Evolutionary conservation across 2,888 invertebrate genomes (phyloP), one percentile per base, ranked within the genome.

Genomic region (Xanthia togata): DNA sequence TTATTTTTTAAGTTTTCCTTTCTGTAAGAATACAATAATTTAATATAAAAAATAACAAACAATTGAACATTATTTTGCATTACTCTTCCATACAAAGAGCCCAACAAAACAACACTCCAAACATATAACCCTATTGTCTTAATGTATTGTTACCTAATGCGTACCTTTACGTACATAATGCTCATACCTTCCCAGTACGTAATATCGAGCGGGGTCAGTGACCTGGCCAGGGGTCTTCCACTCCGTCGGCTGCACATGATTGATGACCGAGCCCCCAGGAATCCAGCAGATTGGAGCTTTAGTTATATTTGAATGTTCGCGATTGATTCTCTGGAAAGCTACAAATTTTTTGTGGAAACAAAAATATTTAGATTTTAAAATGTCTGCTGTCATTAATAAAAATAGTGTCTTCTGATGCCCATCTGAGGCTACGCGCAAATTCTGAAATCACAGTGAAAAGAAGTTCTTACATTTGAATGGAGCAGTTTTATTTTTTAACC

Each of bases 171-270:
- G 17, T 60, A 41, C 68, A 60, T 60, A 62, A 69, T 47, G 44
- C 64, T 59, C 55, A 47, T 23, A 55, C 47, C 17, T 44, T n/a
- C 35, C n/a, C 11, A 14, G 67, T 81, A 82, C 41, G 79, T 62
- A 38, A 63, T 78, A 76, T 75, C 69, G 79, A 74, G 70, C 63
- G 85, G 69, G 87, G 78, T 82, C 76, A 85, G 20, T 76, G 87
- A 81, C 87, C 87, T 70, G 79, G 79, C 81, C 87, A 88, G 87
- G 84, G 88, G 87, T 68, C 84, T 87, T 87, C 87, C 89, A 88
- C 70, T 81, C 70, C 69, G 74, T 80, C 76, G 81, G 71, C 73
- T 80, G 64, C 74, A 70, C 64, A 87, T 88, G 89, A 88, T 88
- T 88, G 87, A 88, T 88, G 80, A 72, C 70, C 64, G 68, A 63